These are phyloP conservation scores for Rousettus madagascariensis DNA, from an alignment of 2,797 vertebrate species.

Conservation along the genomic window DNA sequence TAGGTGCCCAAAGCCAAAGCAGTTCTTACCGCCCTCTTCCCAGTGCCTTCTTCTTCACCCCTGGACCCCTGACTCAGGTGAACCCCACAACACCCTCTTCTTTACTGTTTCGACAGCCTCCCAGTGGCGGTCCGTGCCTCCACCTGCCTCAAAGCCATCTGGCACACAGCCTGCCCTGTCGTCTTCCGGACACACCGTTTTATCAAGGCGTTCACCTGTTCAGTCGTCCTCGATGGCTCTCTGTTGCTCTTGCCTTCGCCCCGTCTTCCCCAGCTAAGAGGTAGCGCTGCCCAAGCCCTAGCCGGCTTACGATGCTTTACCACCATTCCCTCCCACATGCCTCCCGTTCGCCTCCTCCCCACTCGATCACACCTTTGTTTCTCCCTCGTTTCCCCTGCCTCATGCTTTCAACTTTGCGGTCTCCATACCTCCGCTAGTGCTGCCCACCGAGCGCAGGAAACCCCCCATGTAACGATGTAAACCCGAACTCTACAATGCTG, in stretches of 20 bases:
- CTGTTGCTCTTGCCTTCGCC: not conserved
- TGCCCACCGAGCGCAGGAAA: not conserved
- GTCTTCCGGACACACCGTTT: not conserved
- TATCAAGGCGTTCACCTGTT: not conserved
- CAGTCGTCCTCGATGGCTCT: accelerated
- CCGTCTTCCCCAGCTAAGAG: not conserved
- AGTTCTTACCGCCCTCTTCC: not conserved
- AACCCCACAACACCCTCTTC: accelerated
- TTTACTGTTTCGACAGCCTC: accelerated
- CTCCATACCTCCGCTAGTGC: not conserved
- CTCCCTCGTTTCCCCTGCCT: not conserved
- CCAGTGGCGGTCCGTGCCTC: too few relatives aligned
- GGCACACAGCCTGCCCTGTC: not conserved
- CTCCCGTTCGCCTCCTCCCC: not conserved
- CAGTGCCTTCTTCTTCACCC: not conserved
- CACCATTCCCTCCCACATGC: accelerated
- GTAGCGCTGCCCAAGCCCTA: too few relatives aligned
- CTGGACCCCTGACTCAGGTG: not conserved
- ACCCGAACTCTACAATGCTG: not conserved
- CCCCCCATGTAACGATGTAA: not conserved
- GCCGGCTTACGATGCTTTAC: not conserved
- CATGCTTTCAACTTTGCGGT: not conserved
- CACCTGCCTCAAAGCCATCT: not conserved
- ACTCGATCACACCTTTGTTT: not conserved
- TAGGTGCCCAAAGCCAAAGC: not conserved